Evolutionary conservation across 2,797 vertebrate species (phyloP).

Genomic region (Molossus alvarezi): DNA sequence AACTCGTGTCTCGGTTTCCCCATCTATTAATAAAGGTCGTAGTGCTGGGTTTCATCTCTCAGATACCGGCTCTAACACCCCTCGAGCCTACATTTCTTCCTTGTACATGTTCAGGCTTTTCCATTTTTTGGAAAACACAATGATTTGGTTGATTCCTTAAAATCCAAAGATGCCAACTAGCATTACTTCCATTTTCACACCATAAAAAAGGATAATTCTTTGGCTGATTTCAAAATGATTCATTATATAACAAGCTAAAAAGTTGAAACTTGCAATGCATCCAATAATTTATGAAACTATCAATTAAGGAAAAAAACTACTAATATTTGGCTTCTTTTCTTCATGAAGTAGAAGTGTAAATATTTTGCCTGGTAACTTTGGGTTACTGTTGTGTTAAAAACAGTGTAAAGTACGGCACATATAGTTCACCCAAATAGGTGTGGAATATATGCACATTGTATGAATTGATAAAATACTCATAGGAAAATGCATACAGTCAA

Average conservation of each 20-base stretch:
- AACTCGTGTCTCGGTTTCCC: not conserved
- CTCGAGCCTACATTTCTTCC: not conserved
- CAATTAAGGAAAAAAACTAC: conserved; percentile 83
- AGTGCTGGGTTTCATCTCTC: not conserved
- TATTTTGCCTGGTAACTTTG: conserved; percentile 85
- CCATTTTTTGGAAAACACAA: not conserved
- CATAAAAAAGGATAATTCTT: not conserved
- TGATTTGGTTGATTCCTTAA: conserved; percentile 38
- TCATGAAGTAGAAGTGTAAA: conserved; percentile 87
- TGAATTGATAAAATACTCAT: conserved; percentile 86
- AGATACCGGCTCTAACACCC: not conserved
- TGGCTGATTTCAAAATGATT: not conserved
- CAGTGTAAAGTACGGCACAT: conserved; percentile 85
- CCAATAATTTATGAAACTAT: conserved; percentile 91
- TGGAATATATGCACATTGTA: conserved; percentile 81
- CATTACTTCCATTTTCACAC: not conserved
- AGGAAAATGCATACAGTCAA: conserved; percentile 88
- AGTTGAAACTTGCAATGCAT: conserved; percentile 84
- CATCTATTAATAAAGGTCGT: not conserved
- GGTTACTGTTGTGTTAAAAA: conserved; percentile 83
- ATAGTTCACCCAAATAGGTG: conserved; percentile 80
- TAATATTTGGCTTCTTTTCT: conserved; percentile 90
- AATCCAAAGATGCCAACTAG: not conserved
- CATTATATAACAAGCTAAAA: conserved; percentile 87
- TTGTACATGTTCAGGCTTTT: not conserved